Percentiles rank a stretch among this genome's conserved stretches.
Conservation (phyloP, 2,888 invertebrate genomes). For the Melipona beecheii region DNA sequence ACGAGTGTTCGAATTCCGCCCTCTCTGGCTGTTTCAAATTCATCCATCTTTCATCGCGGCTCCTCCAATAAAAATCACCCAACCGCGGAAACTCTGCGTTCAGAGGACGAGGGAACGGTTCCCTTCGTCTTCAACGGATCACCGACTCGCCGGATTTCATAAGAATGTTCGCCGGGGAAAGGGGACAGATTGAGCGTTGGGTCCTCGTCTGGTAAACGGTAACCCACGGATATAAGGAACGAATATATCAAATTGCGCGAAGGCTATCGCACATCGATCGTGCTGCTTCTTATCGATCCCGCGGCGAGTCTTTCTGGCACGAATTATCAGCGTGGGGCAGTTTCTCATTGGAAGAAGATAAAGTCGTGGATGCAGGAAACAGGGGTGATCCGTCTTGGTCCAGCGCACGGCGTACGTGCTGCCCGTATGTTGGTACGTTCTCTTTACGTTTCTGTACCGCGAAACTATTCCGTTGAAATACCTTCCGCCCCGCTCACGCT, state of each 20-base stretch:
- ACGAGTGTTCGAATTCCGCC: background rate
- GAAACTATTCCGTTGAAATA: constrained; percentile 26
- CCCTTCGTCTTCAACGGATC: constrained; percentile 21
- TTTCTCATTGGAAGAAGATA: constrained; percentile 46
- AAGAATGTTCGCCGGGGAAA: constrained; percentile 30
- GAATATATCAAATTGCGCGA: constrained; percentile 26
- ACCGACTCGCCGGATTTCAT: constrained; percentile 35
- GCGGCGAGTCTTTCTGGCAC: background rate
- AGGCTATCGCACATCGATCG: background rate
- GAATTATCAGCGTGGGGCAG: constrained; percentile 42
- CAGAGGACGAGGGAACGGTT: background rate
- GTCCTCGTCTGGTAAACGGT: constrained; percentile 6
- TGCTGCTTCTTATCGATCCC: constrained; percentile 1
- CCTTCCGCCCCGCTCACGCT: background rate
- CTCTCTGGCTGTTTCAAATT: constrained; percentile 9
- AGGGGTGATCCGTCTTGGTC: constrained; percentile 41
- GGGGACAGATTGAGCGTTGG: background rate
- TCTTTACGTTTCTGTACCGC: constrained; percentile 35
- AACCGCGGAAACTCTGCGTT: constrained; percentile 5
- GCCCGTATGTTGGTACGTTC: background rate
- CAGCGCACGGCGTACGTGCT: background rate
- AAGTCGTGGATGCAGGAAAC: constrained; percentile 33
- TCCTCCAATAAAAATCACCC: constrained; percentile 41
- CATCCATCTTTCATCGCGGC: constrained; percentile 43
- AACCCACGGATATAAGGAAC: background rate